Conservation (phyloP, 2,888 invertebrate genomes). For the Leuctra nigra region DNA sequence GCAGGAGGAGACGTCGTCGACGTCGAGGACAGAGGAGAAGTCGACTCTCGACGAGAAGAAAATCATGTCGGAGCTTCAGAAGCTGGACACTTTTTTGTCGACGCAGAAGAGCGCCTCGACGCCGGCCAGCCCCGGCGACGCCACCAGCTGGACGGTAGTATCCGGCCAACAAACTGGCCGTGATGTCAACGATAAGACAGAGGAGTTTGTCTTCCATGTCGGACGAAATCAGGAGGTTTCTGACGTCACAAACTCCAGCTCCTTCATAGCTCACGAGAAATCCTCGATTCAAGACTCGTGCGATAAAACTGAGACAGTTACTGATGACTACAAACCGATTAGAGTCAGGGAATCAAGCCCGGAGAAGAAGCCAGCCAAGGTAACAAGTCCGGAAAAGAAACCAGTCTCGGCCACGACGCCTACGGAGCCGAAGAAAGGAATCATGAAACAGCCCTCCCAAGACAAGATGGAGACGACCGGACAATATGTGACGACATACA, state of each 20-base stretch:
- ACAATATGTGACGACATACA: constrained; percentile 55
- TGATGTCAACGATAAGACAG: constrained; percentile 41
- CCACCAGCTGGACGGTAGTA: constrained; percentile 32
- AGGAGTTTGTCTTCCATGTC: constrained; percentile 33
- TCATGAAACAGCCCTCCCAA: constrained; percentile 23
- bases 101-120: constrained; percentile 28
- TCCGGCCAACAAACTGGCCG: constrained; percentile 16
- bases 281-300: background rate
- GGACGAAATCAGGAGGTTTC: constrained; percentile 19
- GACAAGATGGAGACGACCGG: constrained; percentile 28
- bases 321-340: no score
- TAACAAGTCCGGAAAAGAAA: constrained; percentile 6
- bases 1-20: background rate
- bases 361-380: background rate
- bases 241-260: background rate
- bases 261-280: constrained; percentile 15
- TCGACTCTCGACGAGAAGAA: constrained; percentile 43
- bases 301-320: background rate
- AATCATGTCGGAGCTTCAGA: constrained; percentile 60
- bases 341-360: constrained; percentile 3
- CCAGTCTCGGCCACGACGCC: constrained; percentile 27
- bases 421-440: constrained; percentile 37
- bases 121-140: constrained; percentile 31
- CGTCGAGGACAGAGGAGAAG: no score
- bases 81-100: constrained; percentile 39